phyloP scores from a whole-genome alignment of 2,113 vertebrate species.

The Gymnogyps californianus region DNA sequence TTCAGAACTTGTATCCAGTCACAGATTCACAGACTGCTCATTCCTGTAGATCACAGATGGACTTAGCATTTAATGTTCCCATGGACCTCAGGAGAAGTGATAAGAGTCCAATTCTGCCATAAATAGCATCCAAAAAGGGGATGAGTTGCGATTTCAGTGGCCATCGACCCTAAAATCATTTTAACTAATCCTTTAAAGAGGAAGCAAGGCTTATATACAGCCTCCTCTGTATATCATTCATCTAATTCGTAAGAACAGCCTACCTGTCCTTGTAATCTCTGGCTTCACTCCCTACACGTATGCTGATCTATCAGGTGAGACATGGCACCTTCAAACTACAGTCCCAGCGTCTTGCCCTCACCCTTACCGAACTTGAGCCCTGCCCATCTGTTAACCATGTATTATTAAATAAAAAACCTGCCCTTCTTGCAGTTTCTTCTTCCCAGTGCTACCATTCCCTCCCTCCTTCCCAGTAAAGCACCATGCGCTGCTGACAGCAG shows the following conservation, averaged over 20 bases:
- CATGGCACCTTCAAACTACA: background rate
- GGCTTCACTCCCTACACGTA: background rate
- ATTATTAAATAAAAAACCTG: background rate
- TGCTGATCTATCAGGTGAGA: background rate
- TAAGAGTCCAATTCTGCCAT: background rate
- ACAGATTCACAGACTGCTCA: background rate
- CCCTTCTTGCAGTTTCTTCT: background rate
- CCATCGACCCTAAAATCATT: background rate
- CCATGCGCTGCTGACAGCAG: fast-evolving
- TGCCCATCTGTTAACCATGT: background rate
- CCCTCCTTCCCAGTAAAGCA: background rate
- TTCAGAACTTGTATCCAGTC: background rate
- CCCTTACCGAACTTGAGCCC: background rate
- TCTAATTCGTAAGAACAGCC: background rate
- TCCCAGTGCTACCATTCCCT: background rate
- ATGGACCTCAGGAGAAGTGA: background rate
- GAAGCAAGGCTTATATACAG: background rate
- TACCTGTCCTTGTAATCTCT: background rate
- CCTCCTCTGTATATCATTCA: background rate
- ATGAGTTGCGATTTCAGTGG: background rate
- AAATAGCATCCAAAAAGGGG: background rate
- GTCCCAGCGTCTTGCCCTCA: background rate
- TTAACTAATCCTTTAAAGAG: background rate
- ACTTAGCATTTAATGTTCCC: background rate
- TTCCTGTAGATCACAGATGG: background rate